Evolutionary conservation across 2,113 vertebrate species (phyloP), one percentile per base, ranked within the genome.

Genomic region (Leptobrachium leishanense): DNA sequence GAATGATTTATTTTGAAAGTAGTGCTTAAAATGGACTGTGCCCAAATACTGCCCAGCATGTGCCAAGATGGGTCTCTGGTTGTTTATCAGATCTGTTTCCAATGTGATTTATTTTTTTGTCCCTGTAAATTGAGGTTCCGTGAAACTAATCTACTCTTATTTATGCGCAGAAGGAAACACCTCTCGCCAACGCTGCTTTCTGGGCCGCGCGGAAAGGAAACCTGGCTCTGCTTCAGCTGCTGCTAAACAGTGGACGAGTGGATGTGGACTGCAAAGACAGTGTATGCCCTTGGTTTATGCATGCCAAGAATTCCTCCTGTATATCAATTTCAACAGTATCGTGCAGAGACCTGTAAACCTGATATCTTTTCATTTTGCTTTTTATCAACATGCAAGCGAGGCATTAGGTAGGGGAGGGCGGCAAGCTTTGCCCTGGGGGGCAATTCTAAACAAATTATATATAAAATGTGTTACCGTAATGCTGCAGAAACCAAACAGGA

Each of bases 241-340:
- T 99, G 86, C 87, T 99, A 82, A 97, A 98, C 93, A 98, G 97
- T 1, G 98, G 98, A 0, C 94, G 96, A 8, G 94, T 98, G 85
- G 97, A 98, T 42, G 93, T 95, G 75, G 98, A 99, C 94, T 98
- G 98, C 94, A 97, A 95, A 92, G 98, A 99, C 92, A 95, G 92
- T 83, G 98, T 99, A 98, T 4, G 95, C 79, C 80, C 59, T 31
- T 4, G 44, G 68, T 82, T 83, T 70, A 20, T 87, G 89, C 90
- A 87, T 88, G 90, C 82, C 82, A 82, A 50, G 31, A 11, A 78
- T 83, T 44, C 39, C 74, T 83, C 84, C 82, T 84, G 62, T 81
- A 59, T 81, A 3, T 59, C 64, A 42, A 15, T 65, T 68, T 50
- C 64, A 68, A 59, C 72, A 74, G 2, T 44, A 74, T 64, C 70